Percentiles rank a stretch among this genome's conserved stretches.
phyloP scores from a whole-genome alignment of 2,797 vertebrate species.

The Sphenopsis melanotis region DNA sequence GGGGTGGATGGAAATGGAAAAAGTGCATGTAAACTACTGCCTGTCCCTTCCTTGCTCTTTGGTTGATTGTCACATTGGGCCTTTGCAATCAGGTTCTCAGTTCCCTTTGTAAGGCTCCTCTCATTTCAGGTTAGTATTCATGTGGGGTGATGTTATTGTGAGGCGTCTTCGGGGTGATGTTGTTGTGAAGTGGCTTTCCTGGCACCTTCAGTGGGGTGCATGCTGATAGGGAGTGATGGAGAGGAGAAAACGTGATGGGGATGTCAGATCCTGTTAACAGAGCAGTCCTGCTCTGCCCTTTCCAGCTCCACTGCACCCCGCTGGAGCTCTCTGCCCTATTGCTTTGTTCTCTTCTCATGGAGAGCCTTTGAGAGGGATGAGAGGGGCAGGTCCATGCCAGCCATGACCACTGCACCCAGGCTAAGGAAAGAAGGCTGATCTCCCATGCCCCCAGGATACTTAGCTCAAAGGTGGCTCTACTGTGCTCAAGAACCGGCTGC shows the following conservation, averaged over 20 bases:
- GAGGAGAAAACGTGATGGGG: neutral
- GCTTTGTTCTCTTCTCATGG: neutral
- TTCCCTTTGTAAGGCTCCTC: neutral
- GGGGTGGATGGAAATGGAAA: neutral
- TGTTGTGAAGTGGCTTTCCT: conserved; percentile 44
- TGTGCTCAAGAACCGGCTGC: neutral
- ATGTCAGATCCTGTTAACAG: conserved; percentile 1
- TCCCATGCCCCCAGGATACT: neutral
- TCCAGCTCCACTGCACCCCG: neutral
- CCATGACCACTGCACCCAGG: neutral
- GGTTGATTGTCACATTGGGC: neutral
- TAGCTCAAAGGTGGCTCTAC: neutral
- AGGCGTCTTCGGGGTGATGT: neutral
- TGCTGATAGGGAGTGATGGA: conserved; percentile 35
- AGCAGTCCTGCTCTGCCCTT: neutral
- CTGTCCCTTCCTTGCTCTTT: neutral
- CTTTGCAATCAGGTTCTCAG: conserved; percentile 4
- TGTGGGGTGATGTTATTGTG: conserved; percentile 9
- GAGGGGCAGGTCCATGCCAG: neutral
- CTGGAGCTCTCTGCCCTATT: neutral
- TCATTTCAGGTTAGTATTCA: conserved; percentile 57
- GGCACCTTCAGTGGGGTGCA: neutral
- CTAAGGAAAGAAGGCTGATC: neutral
- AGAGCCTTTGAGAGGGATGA: neutral
- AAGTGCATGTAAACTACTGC: neutral